A percentile compares a stretch with the other conserved stretches of the same genome.
Conservation (phyloP, 2,113 vertebrate genomes). For the Neodon shergylaensis region DNA sequence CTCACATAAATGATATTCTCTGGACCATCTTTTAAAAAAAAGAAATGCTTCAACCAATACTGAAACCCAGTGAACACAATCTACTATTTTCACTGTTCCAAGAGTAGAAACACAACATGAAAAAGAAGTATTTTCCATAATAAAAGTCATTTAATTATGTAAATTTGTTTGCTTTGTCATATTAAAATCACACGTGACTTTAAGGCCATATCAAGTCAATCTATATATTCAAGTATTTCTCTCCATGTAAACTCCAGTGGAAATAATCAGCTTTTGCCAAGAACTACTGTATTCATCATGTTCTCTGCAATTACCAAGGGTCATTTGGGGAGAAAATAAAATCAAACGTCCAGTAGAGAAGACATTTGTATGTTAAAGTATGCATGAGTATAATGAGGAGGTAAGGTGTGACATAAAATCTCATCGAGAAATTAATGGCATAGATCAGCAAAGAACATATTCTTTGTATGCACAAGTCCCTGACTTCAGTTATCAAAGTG, state of each 20-base stretch:
- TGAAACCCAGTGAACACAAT: neutral
- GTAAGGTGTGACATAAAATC: neutral
- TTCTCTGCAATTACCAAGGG: neutral
- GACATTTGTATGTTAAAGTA: neutral
- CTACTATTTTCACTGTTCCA: neutral
- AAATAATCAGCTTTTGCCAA: neutral
- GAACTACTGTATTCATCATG: neutral
- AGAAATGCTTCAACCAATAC: neutral
- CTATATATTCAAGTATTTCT: neutral
- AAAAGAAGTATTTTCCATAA: neutral
- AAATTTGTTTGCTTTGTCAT: neutral
- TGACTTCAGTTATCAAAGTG: neutral
- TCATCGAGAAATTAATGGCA: neutral
- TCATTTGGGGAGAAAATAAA: neutral
- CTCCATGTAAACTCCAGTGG: neutral
- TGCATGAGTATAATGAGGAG: neutral
- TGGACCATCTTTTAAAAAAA: neutral
- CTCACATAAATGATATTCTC: neutral
- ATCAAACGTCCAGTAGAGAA: neutral
- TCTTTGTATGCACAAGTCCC: neutral
- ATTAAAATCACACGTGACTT: neutral
- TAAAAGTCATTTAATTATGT: neutral
- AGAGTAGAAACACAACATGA: neutral
- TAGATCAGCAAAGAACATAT: neutral
- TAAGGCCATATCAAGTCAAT: neutral